Percentiles rank a stretch among this genome's conserved stretches.
phyloP scores from a whole-genome alignment of 2,113 vertebrate genomes.

The Microcebus murinus region DNA sequence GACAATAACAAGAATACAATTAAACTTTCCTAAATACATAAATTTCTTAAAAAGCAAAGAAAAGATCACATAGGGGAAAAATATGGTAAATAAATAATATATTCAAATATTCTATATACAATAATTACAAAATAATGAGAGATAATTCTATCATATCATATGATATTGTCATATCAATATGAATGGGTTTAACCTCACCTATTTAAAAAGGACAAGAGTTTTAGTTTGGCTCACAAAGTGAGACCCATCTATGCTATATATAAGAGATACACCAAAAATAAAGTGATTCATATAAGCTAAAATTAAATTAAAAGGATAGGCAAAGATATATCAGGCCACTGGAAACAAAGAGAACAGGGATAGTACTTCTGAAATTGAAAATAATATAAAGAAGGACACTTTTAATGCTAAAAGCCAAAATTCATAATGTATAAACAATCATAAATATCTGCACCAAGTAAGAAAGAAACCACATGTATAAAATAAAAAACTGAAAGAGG shows the following conservation, averaged over 20 bases:
- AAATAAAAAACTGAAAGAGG: not conserved
- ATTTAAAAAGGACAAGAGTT: not conserved
- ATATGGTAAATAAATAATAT: not conserved
- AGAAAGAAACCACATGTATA: not conserved
- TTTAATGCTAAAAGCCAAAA: not conserved
- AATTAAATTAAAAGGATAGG: not conserved
- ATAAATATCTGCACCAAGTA: not conserved
- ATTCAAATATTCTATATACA: not conserved
- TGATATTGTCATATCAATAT: not conserved
- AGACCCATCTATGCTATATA: not conserved
- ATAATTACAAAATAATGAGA: not conserved
- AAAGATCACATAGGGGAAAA: not conserved
- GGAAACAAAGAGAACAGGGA: not conserved
- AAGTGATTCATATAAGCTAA: not conserved
- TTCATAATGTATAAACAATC: not conserved
- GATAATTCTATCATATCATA: not conserved
- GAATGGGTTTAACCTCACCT: not conserved
- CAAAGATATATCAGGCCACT: not conserved
- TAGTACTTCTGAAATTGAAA: not conserved
- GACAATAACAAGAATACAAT: not conserved
- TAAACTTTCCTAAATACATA: not conserved
- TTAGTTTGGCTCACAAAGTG: not conserved
- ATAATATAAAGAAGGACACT: not conserved
- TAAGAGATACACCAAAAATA: not conserved
- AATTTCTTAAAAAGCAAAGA: not conserved